Percentiles rank a stretch among this genome's conserved stretches.
Evolutionary conservation across 2,113 vertebrate genomes (phyloP).

Genomic region (Pleuronectes platessa): DNA sequence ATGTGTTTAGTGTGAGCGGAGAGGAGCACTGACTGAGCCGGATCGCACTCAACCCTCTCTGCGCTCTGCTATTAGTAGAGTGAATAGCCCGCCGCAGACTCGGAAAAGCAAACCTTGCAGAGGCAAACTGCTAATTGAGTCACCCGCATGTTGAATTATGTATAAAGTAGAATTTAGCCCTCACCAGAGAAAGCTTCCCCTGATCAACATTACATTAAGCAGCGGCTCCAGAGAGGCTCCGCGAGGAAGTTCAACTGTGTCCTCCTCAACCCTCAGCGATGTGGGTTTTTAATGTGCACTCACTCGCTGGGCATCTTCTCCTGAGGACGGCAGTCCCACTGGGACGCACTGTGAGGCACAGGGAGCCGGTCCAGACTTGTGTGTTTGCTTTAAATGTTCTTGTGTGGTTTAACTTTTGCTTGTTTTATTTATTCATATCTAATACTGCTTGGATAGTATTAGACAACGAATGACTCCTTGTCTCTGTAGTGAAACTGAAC

Average conservation of each 20-base stretch:
- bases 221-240: conserved; percentile 15
- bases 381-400: neutral
- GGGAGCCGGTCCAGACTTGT: conserved; percentile 4
- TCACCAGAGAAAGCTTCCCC: conserved; percentile 52
- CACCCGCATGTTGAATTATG: conserved; percentile 75
- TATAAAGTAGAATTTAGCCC: conserved; percentile 66
- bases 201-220: conserved; percentile 68
- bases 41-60: conserved; percentile 16
- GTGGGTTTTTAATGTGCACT: conserved; percentile 48
- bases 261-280: conserved; percentile 44
- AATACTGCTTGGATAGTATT: conserved; percentile 10
- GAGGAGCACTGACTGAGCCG: conserved; percentile 15
- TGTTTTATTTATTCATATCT: conserved; percentile 30
- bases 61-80: conserved; percentile 17
- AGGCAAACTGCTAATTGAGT: conserved; percentile 74
- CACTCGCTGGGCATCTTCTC: conserved; percentile 24
- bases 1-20: conserved; percentile 14
- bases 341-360: conserved; percentile 11
- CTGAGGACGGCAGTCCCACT: conserved; percentile 22
- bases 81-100: conserved; percentile 19
- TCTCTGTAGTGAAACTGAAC: neutral
- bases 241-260: conserved; percentile 42
- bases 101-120: conserved; percentile 58
- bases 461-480: conserved; percentile 22
- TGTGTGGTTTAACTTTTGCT: neutral